Evolutionary conservation across 2,113 vertebrate species (phyloP), one percentile per base, ranked within the genome.

Genomic region (Etheostoma cragini): DNA sequence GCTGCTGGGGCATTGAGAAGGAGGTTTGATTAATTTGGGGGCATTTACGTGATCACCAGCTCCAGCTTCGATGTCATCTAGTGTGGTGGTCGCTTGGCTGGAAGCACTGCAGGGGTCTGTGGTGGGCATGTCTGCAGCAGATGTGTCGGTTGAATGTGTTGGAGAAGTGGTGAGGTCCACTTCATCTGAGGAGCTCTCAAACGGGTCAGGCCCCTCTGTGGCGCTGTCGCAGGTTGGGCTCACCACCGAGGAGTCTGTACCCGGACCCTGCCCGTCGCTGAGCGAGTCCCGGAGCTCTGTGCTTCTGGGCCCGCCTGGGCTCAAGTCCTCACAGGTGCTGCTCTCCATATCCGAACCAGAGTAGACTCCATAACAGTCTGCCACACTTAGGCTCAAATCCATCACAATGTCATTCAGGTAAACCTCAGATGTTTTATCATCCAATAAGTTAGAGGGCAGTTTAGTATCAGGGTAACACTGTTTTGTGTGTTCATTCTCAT

Each of bases 151-250:
- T 0, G 85, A 75, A 57, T 87, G 91, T 1, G 86, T 81, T 0
- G 91, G 88, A 54, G 92, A 92, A 4, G 91, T 68, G 17, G 93
- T 93, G 16, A 88, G 87, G 14, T 96, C 95, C 0, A 95, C 75
- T 73, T 97, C 96, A 50, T 96, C 95, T 0, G 95, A 96, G 14
- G 95, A 96, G 74, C 95, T 94, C 88, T 96, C 95, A 71, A 96
- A 96, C 0, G 94, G 95, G 53, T 97, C 96, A 10, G 94, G 93
- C 1, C 88, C 95, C 60, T 95, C 96, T 0, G 95, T 91, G 85
- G 92, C 94, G 12, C 96, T 96, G 91, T 96, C 96, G 24, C 94
- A 94, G 76, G 92, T 94, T 8, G 94, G 95, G 81, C 95, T 95
- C 76, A 89, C 26, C 60, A 91, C 95, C 16, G 95, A 95, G 49